Percentiles rank a stretch among this genome's conserved stretches.
These are phyloP conservation scores for Chinchilla lanigera DNA, from an alignment of 2,113 vertebrate genomes.

Conservation along the genomic window DNA sequence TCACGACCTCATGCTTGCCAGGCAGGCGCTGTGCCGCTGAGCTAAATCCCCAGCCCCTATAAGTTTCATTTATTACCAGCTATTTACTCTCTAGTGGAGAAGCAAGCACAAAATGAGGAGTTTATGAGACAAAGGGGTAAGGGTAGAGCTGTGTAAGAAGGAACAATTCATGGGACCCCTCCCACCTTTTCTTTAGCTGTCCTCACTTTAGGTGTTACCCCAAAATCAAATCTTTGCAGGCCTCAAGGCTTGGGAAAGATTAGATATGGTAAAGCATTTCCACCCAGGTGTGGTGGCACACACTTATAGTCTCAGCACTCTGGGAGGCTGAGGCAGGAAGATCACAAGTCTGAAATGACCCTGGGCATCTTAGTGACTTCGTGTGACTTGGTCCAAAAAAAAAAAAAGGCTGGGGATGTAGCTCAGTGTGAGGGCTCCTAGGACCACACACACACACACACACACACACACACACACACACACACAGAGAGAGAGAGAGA, in stretches of 20 bases:
- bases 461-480: background rate
- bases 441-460: too few species aligned
- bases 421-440: background rate
- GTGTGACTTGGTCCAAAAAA: background rate
- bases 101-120: background rate
- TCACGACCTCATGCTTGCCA: too few species aligned
- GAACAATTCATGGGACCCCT: background rate
- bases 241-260: background rate
- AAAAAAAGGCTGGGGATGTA: background rate
- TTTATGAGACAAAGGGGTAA: background rate
- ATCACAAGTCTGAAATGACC: background rate
- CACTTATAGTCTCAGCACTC: background rate
- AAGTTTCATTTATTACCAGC: background rate
- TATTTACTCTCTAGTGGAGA: background rate
- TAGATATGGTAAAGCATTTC: conserved; percentile 15
- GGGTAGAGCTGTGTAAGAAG: background rate
- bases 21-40: too few species aligned
- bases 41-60: too few species aligned
- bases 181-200: background rate
- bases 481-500: background rate
- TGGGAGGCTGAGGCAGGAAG: background rate
- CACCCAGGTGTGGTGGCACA: background rate
- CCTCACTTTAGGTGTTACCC: background rate
- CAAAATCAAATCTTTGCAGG: background rate
- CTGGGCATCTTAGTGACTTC: background rate